Percentiles rank a stretch among this genome's conserved stretches.
Conservation (phyloP, 2,888 invertebrate species). For the Lithophane semibrunnea region DNA sequence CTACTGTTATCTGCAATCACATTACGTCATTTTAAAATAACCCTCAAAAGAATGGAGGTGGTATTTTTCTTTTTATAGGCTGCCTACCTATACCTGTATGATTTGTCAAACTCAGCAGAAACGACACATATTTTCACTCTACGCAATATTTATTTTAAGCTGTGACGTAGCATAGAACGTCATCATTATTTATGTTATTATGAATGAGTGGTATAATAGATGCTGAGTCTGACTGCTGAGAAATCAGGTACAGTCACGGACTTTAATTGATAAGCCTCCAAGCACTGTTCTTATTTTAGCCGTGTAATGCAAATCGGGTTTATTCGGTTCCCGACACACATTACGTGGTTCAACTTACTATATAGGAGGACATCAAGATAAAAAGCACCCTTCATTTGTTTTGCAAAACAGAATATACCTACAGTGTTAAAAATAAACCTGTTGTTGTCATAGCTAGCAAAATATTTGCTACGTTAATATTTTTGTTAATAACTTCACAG, state of each 20-base stretch:
- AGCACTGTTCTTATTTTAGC: too few species aligned
- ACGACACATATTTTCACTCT: conserved; percentile 4
- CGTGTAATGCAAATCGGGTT: too few species aligned
- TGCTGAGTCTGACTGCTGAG: conserved; percentile 10
- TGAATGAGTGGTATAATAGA: conserved; percentile 23
- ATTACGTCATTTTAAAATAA: background rate
- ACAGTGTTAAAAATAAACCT: conserved; percentile 26
- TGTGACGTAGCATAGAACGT: conserved; percentile 36
- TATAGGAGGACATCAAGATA: background rate
- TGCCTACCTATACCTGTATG: background rate
- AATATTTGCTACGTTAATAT: conserved; percentile 1
- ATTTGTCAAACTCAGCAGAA: background rate
- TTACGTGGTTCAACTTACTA: conserved; percentile 13
- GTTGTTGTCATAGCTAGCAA: background rate
- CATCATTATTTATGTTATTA: conserved; percentile 43
- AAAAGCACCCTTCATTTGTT: conserved; percentile 13
- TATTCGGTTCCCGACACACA: too few species aligned
- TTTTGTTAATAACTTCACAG: background rate
- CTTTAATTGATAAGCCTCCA: too few species aligned
- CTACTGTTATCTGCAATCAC: background rate
- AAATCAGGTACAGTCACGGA: conserved; percentile 17
- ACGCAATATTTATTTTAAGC: conserved; percentile 50
- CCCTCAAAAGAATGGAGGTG: too few species aligned
- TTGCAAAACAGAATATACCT: conserved; percentile 9
- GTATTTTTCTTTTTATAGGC: background rate